phyloP scores from a whole-genome alignment of 2,797 vertebrate species.

The Galagoides demidoff region DNA sequence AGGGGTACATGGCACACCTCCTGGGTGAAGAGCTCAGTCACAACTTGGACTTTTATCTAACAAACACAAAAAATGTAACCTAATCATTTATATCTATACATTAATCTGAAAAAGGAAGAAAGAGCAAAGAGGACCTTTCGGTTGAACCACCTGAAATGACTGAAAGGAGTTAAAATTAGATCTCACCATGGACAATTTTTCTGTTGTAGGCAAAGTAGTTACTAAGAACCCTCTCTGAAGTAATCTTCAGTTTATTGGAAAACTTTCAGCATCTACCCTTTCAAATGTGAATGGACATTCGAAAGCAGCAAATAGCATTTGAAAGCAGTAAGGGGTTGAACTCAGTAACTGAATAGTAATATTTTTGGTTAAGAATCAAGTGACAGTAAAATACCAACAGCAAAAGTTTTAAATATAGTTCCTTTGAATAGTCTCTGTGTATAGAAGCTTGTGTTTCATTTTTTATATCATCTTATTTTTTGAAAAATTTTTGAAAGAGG shows the following conservation, averaged over 20 bases:
- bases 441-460: background rate
- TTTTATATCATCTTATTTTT: background rate
- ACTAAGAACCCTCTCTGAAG: background rate
- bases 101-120: too few relatives aligned
- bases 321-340: background rate
- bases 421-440: background rate
- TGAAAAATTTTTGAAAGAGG: background rate
- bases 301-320: background rate
- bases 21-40: too few relatives aligned
- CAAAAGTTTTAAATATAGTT: background rate
- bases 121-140: background rate
- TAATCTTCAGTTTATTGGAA: background rate
- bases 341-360: background rate
- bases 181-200: background rate
- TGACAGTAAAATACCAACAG: background rate
- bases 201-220: background rate
- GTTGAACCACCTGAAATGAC: background rate
- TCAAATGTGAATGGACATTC: background rate
- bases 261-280: background rate
- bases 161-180: background rate
- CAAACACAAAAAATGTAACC: too few relatives aligned
- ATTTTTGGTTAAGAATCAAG: conserved; percentile 5
- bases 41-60: too few relatives aligned
- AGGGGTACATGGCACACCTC: too few relatives aligned
- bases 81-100: too few relatives aligned